Conservation (phyloP, 2,113 vertebrate species). For the Theropithecus gelada region DNA sequence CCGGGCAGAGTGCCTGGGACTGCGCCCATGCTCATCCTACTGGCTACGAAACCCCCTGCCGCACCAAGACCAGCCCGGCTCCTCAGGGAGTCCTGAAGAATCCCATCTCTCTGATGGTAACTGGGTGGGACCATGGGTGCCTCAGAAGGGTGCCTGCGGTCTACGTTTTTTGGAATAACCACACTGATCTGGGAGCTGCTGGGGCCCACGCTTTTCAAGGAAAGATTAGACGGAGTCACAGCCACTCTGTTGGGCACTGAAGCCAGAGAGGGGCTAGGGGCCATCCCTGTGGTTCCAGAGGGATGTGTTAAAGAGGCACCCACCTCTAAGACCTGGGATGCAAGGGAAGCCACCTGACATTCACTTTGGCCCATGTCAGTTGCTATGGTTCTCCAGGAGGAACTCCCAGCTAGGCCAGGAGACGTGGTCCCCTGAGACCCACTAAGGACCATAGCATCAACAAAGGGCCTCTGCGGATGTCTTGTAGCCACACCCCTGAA, state of each 20-base stretch:
- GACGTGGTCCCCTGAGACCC: background rate
- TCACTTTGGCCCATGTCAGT: background rate
- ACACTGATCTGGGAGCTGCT: background rate
- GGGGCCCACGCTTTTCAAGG: rapidly evolving
- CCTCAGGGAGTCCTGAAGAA: background rate
- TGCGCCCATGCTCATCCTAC: rapidly evolving
- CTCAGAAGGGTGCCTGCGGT: background rate
- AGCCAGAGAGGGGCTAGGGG: background rate
- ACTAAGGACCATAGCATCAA: background rate
- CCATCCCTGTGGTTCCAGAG: background rate
- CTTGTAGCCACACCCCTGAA: background rate
- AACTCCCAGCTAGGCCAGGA: background rate
- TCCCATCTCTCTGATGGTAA: background rate
- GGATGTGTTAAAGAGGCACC: background rate
- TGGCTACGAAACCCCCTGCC: background rate
- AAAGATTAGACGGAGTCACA: background rate
- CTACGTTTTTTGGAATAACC: background rate
- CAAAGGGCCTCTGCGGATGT: background rate
- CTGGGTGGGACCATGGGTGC: rapidly evolving
- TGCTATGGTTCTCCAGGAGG: background rate
- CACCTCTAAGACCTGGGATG: background rate
- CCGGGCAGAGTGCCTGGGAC: background rate
- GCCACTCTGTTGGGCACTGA: rapidly evolving
- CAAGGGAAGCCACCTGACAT: background rate
- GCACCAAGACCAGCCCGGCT: background rate